Conservation (phyloP, 2,113 vertebrate species). For the Macrotis lagotis region DNA sequence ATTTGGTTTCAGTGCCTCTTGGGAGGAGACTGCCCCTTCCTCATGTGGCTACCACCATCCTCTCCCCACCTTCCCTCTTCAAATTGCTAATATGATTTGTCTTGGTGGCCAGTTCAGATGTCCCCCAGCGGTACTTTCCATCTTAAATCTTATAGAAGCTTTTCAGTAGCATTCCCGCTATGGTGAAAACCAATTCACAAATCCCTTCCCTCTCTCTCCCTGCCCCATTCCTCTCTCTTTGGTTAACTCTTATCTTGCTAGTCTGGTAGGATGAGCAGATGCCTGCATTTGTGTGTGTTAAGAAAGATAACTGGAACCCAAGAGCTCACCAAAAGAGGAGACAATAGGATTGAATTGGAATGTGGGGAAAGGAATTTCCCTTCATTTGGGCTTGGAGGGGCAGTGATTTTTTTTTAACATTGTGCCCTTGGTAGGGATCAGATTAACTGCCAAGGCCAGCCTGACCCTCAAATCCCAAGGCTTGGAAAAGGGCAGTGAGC, state of each 20-base stretch:
- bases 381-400: neutral
- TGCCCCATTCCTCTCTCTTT: neutral
- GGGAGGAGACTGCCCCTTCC: neutral
- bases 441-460: neutral
- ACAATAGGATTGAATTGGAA: fast-evolving
- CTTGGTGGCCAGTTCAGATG: neutral
- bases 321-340: neutral
- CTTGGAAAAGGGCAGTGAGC: neutral
- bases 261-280: neutral
- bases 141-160: neutral
- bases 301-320: neutral
- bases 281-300: neutral
- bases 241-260: neutral
- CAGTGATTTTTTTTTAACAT: neutral
- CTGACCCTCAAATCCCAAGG: too few species aligned
- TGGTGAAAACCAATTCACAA: neutral
- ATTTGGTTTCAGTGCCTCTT: conserved; percentile 32
- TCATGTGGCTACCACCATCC: neutral
- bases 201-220: neutral
- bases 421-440: neutral
- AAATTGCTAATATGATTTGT: neutral
- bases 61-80: neutral
- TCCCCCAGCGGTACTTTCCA: neutral
- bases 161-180: fast-evolving
- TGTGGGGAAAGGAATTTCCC: neutral